Conservation (phyloP, 2,113 vertebrate species). For the Crotophaga sulcirostris region DNA sequence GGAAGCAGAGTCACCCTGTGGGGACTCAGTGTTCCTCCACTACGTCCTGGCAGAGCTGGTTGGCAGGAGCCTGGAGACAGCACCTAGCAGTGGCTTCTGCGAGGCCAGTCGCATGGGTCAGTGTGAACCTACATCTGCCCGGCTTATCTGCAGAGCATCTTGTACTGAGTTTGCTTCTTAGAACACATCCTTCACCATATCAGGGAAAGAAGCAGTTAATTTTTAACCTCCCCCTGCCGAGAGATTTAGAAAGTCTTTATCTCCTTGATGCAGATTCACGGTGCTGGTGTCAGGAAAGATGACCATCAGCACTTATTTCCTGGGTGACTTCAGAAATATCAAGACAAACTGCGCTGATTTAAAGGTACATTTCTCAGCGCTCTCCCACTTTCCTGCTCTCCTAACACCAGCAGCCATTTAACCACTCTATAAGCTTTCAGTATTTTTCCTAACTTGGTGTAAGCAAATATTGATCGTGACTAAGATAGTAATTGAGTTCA, state of each 20-base stretch:
- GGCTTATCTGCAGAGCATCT: background rate
- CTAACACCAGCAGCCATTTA: constrained; percentile 51
- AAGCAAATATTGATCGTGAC: constrained; percentile 75
- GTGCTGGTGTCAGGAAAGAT: constrained; percentile 31
- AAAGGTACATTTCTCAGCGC: constrained; percentile 35
- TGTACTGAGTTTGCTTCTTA: background rate
- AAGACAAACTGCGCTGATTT: constrained; percentile 55
- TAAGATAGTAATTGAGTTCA: constrained; percentile 65
- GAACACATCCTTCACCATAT: background rate
- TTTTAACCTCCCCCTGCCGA: constrained; percentile 9
- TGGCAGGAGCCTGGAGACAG: background rate
- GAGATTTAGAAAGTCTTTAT: background rate
- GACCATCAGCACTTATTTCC: constrained; percentile 60
- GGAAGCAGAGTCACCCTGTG: background rate
- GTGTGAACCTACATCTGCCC: background rate
- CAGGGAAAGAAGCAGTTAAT: background rate
- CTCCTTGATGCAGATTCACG: constrained; percentile 9
- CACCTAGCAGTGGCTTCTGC: background rate
- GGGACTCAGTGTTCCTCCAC: background rate
- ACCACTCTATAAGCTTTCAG: constrained; percentile 56
- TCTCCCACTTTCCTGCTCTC: constrained; percentile 14
- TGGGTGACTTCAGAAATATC: constrained; percentile 50
- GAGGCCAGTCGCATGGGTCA: background rate
- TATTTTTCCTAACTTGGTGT: constrained; percentile 60
- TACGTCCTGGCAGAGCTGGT: background rate